Evolutionary conservation across 1,140 invertebrate species (phyloP), one percentile per base, ranked within the genome.

Genomic region (Phocides pigmalion): DNA sequence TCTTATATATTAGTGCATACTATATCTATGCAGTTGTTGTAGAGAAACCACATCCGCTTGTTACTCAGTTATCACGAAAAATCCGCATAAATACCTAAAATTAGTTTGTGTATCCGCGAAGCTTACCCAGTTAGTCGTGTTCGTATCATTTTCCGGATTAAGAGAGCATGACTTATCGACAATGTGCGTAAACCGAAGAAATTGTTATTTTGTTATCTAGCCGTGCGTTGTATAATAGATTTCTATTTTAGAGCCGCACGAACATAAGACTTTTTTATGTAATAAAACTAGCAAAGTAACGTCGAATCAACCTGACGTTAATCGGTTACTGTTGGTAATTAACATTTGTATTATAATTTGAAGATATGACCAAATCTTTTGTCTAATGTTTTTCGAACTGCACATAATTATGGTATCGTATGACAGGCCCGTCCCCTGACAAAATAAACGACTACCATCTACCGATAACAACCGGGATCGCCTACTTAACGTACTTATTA

Each of bases 161-260:
- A 64, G 69, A 77, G 74, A 77, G 72, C 74, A 72, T 74, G 69
- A 77, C 72, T 63, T 50, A 41, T 22, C 25, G 41, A 54, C 32
- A 53, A 53, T 64, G 67, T 67, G 66, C 62, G 47, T 51, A 50
- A 59, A 68, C 39, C 53, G 39, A 28, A 14, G 37, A n/a, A 58
- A 58, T 58, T 42, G 19, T 56, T 58, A 22, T 41, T 42, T 20
- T 44, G 42, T 15, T 65, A 51, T 67, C 54, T 32, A 20, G 56
- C 20, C 22, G 54, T 61, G 22, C 9, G 32, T 63, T 66, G 62
- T 74, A 35, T 69, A 67, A 69, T 56, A 25, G 69, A 77, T 77
- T 74, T 73, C 71, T 73, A 66, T 32, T 67, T 59, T 53, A 44
- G 39, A 25, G 53, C 47, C 46, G 35, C 49, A 51, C 49, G 49